Conservation (phyloP, 2,797 vertebrate genomes). For the Sus cebifrons region DNA sequence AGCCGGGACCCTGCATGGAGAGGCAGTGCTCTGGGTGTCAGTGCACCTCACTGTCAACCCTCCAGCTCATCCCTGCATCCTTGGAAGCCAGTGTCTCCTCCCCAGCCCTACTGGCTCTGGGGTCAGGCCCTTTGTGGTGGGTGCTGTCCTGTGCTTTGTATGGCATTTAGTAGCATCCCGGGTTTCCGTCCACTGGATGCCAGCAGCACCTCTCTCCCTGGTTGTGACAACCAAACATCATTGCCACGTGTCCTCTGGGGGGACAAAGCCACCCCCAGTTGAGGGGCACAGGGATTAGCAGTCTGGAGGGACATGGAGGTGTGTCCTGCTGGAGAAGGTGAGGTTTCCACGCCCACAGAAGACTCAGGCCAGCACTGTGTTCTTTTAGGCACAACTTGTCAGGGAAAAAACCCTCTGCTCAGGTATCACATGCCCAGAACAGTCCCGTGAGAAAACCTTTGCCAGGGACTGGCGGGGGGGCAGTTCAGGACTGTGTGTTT, state of each 20-base stretch:
- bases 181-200: not conserved
- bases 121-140: too few species aligned
- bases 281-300: not conserved
- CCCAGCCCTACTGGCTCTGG: not conserved
- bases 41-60: fast-evolving
- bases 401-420: not conserved
- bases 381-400: not conserved
- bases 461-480: not conserved
- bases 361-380: not conserved
- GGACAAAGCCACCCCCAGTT: not conserved
- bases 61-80: fast-evolving
- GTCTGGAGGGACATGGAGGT: not conserved
- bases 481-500: not conserved
- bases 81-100: not conserved
- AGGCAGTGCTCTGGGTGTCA: fast-evolving
- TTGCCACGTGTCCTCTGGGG: not conserved
- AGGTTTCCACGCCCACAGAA: fast-evolving
- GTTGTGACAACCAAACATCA: not conserved
- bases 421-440: fast-evolving
- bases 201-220: fast-evolving
- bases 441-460: not conserved
- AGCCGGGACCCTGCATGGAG: not conserved
- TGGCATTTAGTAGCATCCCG: not conserved
- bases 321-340: not conserved
- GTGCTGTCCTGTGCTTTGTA: fast-evolving